Conservation (phyloP, 2,113 vertebrate genomes). For the Oplegnathus fasciatus region DNA sequence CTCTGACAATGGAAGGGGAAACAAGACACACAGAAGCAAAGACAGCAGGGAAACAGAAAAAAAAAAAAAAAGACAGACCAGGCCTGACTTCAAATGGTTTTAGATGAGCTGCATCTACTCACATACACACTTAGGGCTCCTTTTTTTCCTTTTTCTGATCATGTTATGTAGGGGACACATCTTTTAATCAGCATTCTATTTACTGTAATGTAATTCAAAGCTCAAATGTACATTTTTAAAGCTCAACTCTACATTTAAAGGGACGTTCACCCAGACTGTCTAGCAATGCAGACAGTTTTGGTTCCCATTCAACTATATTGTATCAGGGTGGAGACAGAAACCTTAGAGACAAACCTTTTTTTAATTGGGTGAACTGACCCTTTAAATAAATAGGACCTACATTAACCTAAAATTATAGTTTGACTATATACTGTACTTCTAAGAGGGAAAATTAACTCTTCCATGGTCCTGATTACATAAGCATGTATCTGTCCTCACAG, state of each 20-base stretch:
- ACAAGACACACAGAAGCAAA: neutral
- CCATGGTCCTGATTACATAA: neutral
- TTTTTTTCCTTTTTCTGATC: neutral
- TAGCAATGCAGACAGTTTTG: neutral
- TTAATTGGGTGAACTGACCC: neutral
- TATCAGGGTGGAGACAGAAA: neutral
- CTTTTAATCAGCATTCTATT: neutral
- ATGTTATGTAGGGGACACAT: neutral
- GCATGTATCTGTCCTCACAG: neutral
- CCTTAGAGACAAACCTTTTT: neutral
- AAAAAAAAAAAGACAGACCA: neutral
- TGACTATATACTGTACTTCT: too few relatives aligned
- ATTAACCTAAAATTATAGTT: neutral
- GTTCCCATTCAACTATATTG: neutral
- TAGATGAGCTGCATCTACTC: neutral
- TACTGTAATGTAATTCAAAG: neutral
- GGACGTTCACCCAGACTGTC: neutral
- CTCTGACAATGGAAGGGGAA: constrained; percentile 31
- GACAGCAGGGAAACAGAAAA: neutral
- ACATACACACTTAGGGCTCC: neutral
- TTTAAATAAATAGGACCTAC: neutral
- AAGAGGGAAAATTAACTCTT: too few relatives aligned
- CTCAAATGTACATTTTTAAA: neutral
- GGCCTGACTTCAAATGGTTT: constrained; percentile 11
- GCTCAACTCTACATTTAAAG: neutral